Evolutionary conservation across 2,113 vertebrate species (phyloP).

Genomic region (Aramus guarauna): DNA sequence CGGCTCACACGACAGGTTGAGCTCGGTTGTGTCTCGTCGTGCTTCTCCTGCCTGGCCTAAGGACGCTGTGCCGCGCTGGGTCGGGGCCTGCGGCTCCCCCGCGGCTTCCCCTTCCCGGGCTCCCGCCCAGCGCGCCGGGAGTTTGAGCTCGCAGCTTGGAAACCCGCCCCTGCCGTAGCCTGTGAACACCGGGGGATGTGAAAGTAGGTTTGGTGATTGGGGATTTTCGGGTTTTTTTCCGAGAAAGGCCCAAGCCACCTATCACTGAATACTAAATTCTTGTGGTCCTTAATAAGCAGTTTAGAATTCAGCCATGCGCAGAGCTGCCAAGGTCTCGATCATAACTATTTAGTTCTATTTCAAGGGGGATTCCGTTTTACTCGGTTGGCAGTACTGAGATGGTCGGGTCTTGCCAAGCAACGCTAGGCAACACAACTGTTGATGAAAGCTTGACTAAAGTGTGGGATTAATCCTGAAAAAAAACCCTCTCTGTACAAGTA

Average conservation of each 20-base stretch:
- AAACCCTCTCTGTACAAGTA: not conserved
- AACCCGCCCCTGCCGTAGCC: not conserved
- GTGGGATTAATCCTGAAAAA: not conserved
- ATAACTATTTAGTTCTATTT: not conserved
- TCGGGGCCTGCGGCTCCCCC: too few species aligned
- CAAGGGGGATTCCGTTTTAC: not conserved
- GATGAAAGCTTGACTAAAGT: not conserved
- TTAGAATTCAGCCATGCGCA: accelerated
- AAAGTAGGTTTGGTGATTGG: too few species aligned
- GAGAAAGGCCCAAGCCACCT: not conserved
- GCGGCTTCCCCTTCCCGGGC: too few species aligned
- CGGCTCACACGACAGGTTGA: accelerated
- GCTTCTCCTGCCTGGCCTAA: too few species aligned
- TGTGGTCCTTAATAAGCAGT: not conserved
- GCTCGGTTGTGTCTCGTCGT: too few species aligned
- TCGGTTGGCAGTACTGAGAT: not conserved
- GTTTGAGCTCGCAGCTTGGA: not conserved
- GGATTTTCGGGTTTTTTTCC: not conserved
- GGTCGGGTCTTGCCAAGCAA: not conserved
- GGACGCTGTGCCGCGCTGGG: too few species aligned
- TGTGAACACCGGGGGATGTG: not conserved
- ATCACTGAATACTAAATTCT: accelerated
- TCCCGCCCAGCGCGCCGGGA: not conserved
- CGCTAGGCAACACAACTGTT: not conserved
- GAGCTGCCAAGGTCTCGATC: not conserved